phyloP scores from a whole-genome alignment of 2,113 vertebrate species.

The Python bivittatus region DNA sequence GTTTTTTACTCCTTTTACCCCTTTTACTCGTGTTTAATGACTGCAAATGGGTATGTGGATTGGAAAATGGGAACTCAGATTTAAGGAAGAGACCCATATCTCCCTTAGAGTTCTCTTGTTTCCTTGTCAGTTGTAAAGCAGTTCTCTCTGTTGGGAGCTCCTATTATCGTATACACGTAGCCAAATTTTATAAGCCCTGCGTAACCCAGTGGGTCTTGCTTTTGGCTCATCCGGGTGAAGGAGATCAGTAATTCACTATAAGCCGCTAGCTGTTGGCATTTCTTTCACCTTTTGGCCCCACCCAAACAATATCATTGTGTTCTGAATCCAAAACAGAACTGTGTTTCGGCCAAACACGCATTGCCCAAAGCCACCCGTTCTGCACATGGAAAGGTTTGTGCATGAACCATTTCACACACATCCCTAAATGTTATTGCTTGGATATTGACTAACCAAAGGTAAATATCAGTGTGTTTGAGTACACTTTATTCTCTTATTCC shows the following conservation, averaged over 20 bases:
- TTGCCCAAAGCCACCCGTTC: background rate
- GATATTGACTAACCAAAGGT: background rate
- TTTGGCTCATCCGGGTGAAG: too few relatives aligned
- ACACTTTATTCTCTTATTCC: background rate
- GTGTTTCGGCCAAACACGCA: background rate
- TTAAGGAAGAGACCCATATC: background rate
- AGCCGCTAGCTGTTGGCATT: too few relatives aligned
- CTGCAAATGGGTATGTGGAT: background rate
- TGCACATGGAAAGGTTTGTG: background rate
- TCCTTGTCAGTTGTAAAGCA: background rate
- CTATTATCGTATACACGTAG: background rate
- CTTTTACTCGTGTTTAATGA: background rate
- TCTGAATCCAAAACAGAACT: background rate
- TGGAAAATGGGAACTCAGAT: background rate
- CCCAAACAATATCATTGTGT: background rate
- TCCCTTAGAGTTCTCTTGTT: background rate
- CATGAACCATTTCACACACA: background rate
- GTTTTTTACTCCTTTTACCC: too few relatives aligned
- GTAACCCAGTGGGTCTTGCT: too few relatives aligned
- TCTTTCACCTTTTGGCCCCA: background rate
- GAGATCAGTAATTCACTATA: too few relatives aligned
- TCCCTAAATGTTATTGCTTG: background rate
- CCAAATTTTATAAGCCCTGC: background rate
- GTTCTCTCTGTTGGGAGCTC: background rate
- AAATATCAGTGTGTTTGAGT: background rate